Base-by-base conservation (phyloP, 1,140 invertebrate genomes). In the Meloidogyne hapla region DNA sequence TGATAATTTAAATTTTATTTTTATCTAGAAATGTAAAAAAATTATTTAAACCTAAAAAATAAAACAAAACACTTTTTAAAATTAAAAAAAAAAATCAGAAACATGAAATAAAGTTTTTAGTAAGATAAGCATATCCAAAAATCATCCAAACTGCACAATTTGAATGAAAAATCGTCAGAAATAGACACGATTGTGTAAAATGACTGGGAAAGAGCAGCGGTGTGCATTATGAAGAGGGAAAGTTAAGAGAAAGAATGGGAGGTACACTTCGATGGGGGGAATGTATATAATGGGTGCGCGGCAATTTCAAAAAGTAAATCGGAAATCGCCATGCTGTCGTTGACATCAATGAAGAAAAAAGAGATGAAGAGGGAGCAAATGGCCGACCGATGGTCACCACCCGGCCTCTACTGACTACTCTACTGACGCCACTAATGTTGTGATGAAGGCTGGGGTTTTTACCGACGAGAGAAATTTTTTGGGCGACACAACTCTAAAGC, bases 271-370 rank as follows among this genome's bases (percentile, higher is more conserved):
- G 23, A 9, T 26, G 12, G 15, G 13, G 13, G 28, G 28, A 25
- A 64, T 28, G 23, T 64, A 28, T 13, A 26, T 65, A 56, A 56
- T 56, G 12, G 42, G 18, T 56, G 48, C 48, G 48, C 48, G 48
- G 48, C 48, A 56, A n/a, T 56, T 56, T 56, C 48, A 56, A 56
- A 56, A 56, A 56, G 48, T 56, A 56, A 56, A 56, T 56, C 48
- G 48, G 48, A 56, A 56, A 56, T 56, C 48, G 48, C 48, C 48
- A 56, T 56, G 48, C n/a, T 56, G 48, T 56, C 48, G 48, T 56
- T 13, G 48, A 56, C 12, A 56, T 56, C 4, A 56, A 56, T n/a
- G 33, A 33, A 33, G 33, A 56, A n/a, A 56, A 56, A 56, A 42
- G n/a, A n/a, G 0, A 6, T n/a, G 12, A 56, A 56, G n/a, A 56